Evolutionary conservation across 2,113 vertebrate genomes (phyloP), one percentile per base, ranked within the genome.

Genomic region (Geococcyx californianus): DNA sequence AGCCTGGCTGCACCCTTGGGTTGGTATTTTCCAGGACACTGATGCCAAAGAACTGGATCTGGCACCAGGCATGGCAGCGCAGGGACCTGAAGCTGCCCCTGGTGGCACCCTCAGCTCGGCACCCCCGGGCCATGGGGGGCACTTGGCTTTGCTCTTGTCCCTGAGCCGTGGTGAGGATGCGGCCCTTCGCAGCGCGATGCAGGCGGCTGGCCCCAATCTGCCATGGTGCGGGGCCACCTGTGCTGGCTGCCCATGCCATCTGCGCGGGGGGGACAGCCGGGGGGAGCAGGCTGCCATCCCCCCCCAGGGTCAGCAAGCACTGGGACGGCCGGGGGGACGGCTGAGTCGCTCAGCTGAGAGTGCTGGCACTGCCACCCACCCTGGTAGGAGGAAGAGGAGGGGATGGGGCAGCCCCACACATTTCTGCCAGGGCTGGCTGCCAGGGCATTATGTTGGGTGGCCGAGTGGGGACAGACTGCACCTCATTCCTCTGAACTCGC

Each of bases 201-300:
- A 56, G 83, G 68, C 88, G 79, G 90, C 89, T 73, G 31, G 28
- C 82, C 88, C 86, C 93, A 84, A 89, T 95, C 95, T 96, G 96
- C 93, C 58, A 7, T 66, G 77, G 84, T 51, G 1, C 81, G 7
- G 89, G 72, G 94, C 93, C 94, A 89, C 96, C 95, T 96, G 96
- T 93, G 96, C 94, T 92, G 93, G 90, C 94, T 94, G 90, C 86
- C 90, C 55, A 16, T 4, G 52, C 96, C 96, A 95, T 93, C 95
- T 95, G 94, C 26, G 34, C 54, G 87, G 59, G 84, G 54, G 54
- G 62, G 67, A 29, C 78, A 31, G 19, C 16, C 28, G 49, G 80
- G 89, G 85, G 67, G 59, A 28, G 59, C 38, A 21, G 64, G 60
- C 92, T 87, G 80, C 86, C 29, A 7, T n/a, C 16, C 76, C 74